Conservation (phyloP, 1,140 invertebrate species). For the Periplaneta americana region DNA sequence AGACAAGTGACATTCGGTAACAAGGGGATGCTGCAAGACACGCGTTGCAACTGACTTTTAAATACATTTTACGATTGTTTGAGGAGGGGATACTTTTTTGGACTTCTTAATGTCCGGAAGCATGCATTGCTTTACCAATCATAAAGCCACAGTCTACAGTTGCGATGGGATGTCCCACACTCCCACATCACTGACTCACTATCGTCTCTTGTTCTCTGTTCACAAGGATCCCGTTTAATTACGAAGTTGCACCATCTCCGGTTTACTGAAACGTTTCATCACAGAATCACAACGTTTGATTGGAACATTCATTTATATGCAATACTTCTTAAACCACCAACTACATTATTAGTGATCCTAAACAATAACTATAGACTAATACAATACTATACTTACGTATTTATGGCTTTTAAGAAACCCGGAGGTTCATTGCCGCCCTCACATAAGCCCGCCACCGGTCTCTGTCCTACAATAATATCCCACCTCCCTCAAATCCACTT, state of each 20-base stretch:
- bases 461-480: no score
- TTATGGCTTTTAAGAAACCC: no score
- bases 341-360: no score
- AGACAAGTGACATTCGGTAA: no score
- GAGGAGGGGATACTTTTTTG: not conserved
- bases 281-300: no score
- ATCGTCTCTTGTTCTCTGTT: not conserved
- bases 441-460: no score
- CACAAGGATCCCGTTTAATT: not conserved
- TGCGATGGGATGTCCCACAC: not conserved
- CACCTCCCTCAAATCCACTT: no score
- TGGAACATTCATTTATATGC: no score
- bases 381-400: no score
- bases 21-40: not conserved
- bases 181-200: not conserved
- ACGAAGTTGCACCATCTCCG: not conserved
- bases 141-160: not conserved
- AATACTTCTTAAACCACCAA: no score
- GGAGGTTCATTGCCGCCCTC: no score
- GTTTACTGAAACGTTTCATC: not conserved
- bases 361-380: no score
- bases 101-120: not conserved
- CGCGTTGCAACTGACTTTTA: not conserved
- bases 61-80: not conserved
- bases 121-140: not conserved